phyloP scores from a whole-genome alignment of 2,888 invertebrate species.

The Lumbricus terrestris region DNA sequence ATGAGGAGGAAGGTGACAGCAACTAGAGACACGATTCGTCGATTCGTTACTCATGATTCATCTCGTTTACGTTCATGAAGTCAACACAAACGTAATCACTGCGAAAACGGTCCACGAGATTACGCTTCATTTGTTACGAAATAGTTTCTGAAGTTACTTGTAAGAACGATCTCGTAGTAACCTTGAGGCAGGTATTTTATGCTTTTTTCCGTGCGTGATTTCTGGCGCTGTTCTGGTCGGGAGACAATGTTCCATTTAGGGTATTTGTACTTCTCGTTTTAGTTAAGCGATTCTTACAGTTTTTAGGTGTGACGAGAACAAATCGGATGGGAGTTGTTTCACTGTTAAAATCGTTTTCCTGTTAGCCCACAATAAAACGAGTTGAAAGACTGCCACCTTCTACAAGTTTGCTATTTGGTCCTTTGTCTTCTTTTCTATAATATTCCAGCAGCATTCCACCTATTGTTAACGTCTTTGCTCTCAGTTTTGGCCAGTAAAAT shows the following conservation, averaged over 20 bases:
- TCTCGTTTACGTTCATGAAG: background rate
- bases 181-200: background rate
- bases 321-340: background rate
- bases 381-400: background rate
- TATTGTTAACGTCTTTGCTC: background rate
- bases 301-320: background rate
- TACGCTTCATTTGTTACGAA: background rate
- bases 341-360: background rate
- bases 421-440: background rate
- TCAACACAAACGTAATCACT: background rate
- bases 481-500: too few species aligned
- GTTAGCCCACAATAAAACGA: background rate
- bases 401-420: background rate
- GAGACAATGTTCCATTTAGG: background rate
- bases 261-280: background rate
- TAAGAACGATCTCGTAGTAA: background rate
- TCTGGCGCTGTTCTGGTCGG: background rate
- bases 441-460: background rate
- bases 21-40: constrained; percentile 12
- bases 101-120: background rate
- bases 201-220: background rate
- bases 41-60: background rate
- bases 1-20: constrained; percentile 40
- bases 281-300: background rate
- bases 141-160: background rate